phyloP scores from a whole-genome alignment of 2,797 vertebrate genomes.

The Spondyliosoma cantharus region DNA sequence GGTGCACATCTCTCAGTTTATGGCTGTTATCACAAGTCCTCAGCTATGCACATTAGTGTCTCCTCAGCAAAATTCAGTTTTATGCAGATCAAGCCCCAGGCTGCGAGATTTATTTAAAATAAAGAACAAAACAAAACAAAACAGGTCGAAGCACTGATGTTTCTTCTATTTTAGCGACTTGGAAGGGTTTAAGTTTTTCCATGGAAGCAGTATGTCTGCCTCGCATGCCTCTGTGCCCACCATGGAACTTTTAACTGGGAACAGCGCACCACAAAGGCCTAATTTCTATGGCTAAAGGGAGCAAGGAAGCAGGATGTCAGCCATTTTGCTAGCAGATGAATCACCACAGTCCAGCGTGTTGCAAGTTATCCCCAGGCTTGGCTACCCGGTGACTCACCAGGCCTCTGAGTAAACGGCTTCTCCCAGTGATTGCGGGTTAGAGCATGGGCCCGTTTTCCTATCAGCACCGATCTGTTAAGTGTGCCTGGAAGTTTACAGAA shows the following conservation, averaged over 20 bases:
- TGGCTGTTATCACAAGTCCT: conserved; percentile 18
- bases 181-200: conserved; percentile 28
- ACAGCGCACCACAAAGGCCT: conserved; percentile 42
- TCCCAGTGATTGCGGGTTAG: conserved; percentile 43
- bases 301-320: conserved; percentile 73
- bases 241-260: conserved; percentile 45
- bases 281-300: conserved; percentile 45
- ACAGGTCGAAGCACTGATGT: neutral
- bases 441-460: conserved; percentile 31
- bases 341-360: conserved; percentile 60
- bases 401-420: conserved; percentile 44
- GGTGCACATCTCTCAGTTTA: conserved; percentile 32
- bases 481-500: conserved; percentile 44
- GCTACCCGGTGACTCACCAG: conserved; percentile 71
- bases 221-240: conserved; percentile 33
- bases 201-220: conserved; percentile 14
- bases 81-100: conserved; percentile 10
- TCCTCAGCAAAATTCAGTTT: conserved; percentile 31
- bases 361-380: conserved; percentile 51
- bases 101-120: conserved; percentile 6
- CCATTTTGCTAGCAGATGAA: conserved; percentile 76
- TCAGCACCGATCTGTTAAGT: conserved; percentile 5
- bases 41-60: conserved; percentile 34
- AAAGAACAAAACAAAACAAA: neutral
- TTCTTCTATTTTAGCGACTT: conserved; percentile 28